Evolutionary conservation across 2,888 invertebrate genomes (phyloP).

Genomic region (Tethea ocularis): DNA sequence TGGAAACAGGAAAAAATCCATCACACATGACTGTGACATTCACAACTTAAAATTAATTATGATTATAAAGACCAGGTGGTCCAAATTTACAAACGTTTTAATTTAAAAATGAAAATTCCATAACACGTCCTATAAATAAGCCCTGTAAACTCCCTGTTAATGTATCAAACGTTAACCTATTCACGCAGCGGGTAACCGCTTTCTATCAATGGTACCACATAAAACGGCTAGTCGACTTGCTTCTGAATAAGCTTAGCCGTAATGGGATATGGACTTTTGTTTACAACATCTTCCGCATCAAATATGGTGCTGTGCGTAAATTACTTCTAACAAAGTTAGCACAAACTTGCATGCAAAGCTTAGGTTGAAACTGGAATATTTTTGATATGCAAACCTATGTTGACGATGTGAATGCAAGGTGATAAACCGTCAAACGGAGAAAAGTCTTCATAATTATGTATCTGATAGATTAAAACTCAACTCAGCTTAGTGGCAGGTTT

Average conservation of each 20-base stretch:
- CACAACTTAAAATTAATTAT: background rate
- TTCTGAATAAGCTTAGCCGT: constrained; percentile 1
- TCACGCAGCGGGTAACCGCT: constrained; percentile 7
- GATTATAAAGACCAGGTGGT: background rate
- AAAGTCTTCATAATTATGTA: too few species aligned
- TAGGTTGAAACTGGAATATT: too few species aligned
- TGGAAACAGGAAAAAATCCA: background rate
- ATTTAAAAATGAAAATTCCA: background rate
- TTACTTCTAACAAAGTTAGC: background rate
- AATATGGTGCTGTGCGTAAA: background rate
- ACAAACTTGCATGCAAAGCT: background rate
- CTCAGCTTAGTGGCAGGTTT: too few species aligned
- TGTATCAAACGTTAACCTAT: constrained; percentile 1
- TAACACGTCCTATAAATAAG: background rate
- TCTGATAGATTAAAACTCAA: too few species aligned
- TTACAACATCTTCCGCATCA: background rate
- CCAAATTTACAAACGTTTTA: background rate
- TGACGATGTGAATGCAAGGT: too few species aligned
- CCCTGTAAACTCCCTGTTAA: constrained; percentile 1
- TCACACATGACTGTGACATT: background rate
- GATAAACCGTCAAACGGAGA: too few species aligned
- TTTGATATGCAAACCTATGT: background rate
- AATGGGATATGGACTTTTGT: constrained; percentile 1
- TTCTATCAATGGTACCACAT: constrained; percentile 6
- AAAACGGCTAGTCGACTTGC: background rate